phyloP scores from a whole-genome alignment of 2,888 invertebrate genomes.

The Andrena marginata region DNA sequence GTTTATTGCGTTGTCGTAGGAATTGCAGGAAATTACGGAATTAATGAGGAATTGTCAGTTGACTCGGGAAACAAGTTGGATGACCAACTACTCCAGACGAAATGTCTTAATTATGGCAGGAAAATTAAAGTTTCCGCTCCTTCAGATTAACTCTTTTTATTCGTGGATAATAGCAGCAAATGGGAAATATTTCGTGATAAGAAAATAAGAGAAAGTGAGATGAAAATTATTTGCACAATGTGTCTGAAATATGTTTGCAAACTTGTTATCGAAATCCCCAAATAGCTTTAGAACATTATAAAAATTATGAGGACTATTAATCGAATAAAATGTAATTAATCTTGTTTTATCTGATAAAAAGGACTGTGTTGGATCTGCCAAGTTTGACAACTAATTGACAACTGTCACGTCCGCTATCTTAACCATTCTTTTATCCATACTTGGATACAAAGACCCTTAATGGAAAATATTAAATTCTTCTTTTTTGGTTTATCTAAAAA shows the following conservation, averaged over 20 bases:
- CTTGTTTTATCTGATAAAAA: not conserved
- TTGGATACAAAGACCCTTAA: not conserved
- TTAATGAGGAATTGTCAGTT: not conserved
- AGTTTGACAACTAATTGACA: no score
- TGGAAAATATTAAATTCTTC: conserved; percentile 1
- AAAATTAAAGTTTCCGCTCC: not conserved
- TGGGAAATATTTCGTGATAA: no score
- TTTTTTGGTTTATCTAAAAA: no score
- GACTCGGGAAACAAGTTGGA: not conserved
- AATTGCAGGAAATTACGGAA: not conserved
- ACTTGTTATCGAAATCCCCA: conserved; percentile 4
- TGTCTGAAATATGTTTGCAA: not conserved
- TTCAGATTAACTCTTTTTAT: no score
- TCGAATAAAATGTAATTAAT: conserved; percentile 4
- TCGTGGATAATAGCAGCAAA: no score
- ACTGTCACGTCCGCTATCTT: no score
- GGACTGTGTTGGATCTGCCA: no score
- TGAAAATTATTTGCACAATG: not conserved
- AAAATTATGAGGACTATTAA: conserved; percentile 10
- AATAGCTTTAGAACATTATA: not conserved
- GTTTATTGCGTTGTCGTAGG: not conserved
- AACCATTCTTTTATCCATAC: no score
- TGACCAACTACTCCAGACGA: not conserved
- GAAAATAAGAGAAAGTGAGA: no score
- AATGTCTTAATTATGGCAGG: not conserved